Percentiles rank a stretch among this genome's conserved stretches.
These are phyloP conservation scores for Leptobrachium ailaonicum DNA, from an alignment of 2,113 vertebrate species.

Conservation along the genomic window DNA sequence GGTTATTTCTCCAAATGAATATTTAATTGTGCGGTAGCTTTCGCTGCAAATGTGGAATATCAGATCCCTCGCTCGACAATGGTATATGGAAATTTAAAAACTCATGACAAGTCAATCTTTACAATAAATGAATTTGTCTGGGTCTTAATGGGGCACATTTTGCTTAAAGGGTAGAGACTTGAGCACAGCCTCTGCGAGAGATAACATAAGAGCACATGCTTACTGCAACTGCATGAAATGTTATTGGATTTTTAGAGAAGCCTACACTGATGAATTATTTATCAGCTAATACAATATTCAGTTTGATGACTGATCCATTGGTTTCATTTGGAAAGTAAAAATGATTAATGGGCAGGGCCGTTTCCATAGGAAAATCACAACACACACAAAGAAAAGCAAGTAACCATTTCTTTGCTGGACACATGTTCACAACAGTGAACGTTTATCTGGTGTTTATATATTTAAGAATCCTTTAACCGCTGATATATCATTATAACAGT, in stretches of 20 bases:
- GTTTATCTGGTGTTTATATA: neutral
- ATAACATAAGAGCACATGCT: conserved; percentile 70
- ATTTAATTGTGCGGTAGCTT: conserved; percentile 36
- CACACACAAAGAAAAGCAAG: neutral
- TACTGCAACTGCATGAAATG: conserved; percentile 56
- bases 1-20: conserved; percentile 26
- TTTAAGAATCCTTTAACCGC: neutral
- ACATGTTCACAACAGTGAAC: neutral
- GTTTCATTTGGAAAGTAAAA: conserved; percentile 64
- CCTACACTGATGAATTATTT: conserved; percentile 68
- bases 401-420: neutral
- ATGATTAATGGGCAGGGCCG: conserved; percentile 40
- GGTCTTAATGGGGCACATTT: conserved; percentile 35
- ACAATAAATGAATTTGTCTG: conserved; percentile 40
- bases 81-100: conserved; percentile 41
- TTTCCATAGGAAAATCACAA: conserved; percentile 20
- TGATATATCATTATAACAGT: neutral
- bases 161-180: conserved; percentile 49
- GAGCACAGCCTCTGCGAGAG: conserved; percentile 61
- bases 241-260: conserved; percentile 65
- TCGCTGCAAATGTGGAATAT: conserved; percentile 21
- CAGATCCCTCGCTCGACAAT: neutral
- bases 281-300: conserved; percentile 72
- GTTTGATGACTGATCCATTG: conserved; percentile 62
- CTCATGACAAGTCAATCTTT: conserved; percentile 36